Conservation (phyloP, 2,113 vertebrate genomes). For the Apteryx owenii region DNA sequence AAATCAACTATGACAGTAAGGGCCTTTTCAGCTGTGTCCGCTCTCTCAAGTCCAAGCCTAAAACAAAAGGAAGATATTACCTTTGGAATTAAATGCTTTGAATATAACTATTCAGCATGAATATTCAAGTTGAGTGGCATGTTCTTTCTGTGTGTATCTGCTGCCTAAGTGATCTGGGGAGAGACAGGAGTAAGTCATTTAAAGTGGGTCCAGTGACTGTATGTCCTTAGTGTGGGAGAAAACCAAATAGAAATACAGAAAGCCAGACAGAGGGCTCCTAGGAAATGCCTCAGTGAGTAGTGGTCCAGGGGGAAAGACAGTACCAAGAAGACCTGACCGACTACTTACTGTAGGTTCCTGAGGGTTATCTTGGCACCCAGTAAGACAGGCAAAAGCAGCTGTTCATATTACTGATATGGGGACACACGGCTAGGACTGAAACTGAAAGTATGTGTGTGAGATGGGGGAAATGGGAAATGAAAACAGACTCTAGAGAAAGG, state of each 20-base stretch:
- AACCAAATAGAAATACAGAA: background rate
- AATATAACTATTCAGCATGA: background rate
- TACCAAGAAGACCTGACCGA: background rate
- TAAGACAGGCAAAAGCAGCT: background rate
- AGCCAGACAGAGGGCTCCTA: background rate
- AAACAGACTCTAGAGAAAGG: background rate
- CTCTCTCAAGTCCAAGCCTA: conserved; percentile 95
- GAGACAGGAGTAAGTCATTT: background rate
- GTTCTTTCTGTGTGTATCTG: background rate
- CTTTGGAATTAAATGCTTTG: background rate
- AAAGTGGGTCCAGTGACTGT: background rate
- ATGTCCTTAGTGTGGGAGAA: background rate
- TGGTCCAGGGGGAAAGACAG: background rate
- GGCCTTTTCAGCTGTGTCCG: conserved; percentile 89
- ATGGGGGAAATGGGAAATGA: background rate
- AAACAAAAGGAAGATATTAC: conserved; percentile 55
- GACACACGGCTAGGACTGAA: fast-evolving
- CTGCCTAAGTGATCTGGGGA: background rate
- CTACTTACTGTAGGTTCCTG: background rate
- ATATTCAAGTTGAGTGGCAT: background rate
- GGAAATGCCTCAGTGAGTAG: fast-evolving
- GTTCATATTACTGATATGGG: fast-evolving
- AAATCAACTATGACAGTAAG: conserved; percentile 87
- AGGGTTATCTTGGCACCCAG: background rate
- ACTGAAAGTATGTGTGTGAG: fast-evolving